Evolutionary conservation across 2,888 invertebrate species (phyloP), one percentile per base, ranked within the genome.

Genomic region (Ormyrus rosae): DNA sequence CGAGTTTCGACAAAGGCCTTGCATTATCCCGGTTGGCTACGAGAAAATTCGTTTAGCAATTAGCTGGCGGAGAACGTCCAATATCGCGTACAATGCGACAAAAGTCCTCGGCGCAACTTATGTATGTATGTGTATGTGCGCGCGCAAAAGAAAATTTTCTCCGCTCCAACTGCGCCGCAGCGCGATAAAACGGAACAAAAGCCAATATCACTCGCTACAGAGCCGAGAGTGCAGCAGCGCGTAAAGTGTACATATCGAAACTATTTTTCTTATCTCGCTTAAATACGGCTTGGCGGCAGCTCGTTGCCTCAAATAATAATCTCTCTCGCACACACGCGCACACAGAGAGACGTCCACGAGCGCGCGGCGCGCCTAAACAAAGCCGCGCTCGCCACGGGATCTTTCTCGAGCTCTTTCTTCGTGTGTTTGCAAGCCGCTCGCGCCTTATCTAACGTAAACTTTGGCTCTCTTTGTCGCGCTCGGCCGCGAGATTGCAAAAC

Each of bases 401-500:
- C 34, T 64, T 48, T 64, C 64, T 4, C 60, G 82, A 84, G 85
- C 84, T 87, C 81, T 85, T 86, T 86, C 86, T 86, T 19, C 19
- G 19, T 19, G 19, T 19, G 81, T 82, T 85, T 85, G 80, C 74
- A 58, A 48, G 46, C 83, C 11, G 63, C 19, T 19, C 19, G 19
- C 64, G 78, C 85, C 85, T 88, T 89, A 89, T 89, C 89, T 89
- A 87, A 87, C 81, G 85, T 86, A 87, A 88, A 88, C 87, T 87
- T 86, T 75, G 83, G 79, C 82, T 84, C 83, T 84, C 87, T 86
- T 85, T 85, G 85, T 86, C 82, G 78, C 45, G 78, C 70, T 11
- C 53, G 55, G 64, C 60, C 68, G 67, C 13, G 63, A 56, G 53
- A 78, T 70, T 73, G 78, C 81, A 75, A 81, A 78, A 77, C 68